These are phyloP conservation scores for Vulpes vulpes DNA, from an alignment of 2,113 vertebrate genomes.

Conservation along the genomic window DNA sequence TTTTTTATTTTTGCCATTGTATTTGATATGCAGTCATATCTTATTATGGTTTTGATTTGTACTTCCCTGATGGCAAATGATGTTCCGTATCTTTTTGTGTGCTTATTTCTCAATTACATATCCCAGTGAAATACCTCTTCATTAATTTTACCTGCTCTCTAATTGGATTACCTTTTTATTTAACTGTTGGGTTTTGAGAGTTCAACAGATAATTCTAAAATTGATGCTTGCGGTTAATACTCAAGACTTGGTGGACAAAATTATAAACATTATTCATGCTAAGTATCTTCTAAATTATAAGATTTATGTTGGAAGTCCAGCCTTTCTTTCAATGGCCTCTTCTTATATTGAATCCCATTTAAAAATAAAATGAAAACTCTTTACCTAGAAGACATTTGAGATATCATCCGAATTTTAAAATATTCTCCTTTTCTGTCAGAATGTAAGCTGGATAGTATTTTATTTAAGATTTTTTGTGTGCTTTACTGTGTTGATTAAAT, in stretches of 20 bases:
- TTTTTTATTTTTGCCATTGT: neutral
- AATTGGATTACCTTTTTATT: neutral
- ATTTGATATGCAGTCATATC: neutral
- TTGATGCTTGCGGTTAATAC: neutral
- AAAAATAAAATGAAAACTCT: neutral
- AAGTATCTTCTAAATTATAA: too few species aligned
- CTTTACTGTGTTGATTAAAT: neutral
- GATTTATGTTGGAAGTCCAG: neutral
- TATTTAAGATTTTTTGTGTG: neutral
- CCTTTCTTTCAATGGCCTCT: neutral
- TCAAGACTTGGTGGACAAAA: neutral
- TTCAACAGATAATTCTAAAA: neutral
- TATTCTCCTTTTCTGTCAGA: neutral
- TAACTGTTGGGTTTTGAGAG: neutral
- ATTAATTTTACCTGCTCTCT: neutral
- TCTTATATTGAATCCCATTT: neutral
- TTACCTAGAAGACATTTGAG: neutral
- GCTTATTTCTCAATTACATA: neutral
- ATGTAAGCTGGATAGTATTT: neutral
- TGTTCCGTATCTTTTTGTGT: neutral
- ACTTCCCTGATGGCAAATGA: neutral
- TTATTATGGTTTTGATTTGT: neutral
- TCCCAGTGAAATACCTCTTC: neutral
- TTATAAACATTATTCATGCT: neutral
- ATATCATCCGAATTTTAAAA: neutral